Evolutionary conservation across 92 coral and sea anemone species (phyloP), one percentile per base, ranked within the genome.

Genomic region (Palythoa caribaeorum): DNA sequence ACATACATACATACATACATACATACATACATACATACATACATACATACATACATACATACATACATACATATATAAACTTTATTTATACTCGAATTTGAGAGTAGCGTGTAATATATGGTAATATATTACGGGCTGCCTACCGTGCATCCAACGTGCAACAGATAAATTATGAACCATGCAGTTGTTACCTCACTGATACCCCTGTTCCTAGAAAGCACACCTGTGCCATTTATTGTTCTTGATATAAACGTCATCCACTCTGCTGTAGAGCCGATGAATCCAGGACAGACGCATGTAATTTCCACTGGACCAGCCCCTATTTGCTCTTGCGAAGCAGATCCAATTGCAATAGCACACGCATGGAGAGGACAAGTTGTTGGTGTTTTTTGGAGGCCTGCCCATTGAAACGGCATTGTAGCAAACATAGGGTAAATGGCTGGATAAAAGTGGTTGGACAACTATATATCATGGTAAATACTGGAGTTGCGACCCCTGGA

Each of bases 401-500:
- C 65, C 11, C 1, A 1, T 7, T 8, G 65, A 57, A 13, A 57
- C 15, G 65, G 65, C 65, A 8, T 10, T 57, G 65, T 0, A 7
- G 3, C 13, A 3, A 57, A 8, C 16, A 57, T 13, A 10, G 3
- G 91, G 90, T 3, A 75, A 76, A 39, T 76, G 59, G 90, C 20
- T 87, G 38, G 51, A 87, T 5, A 84, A 69, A 3, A 87, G 76
- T 76, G 89, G 84, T 12, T 86, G 89, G 84, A 86, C 75, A 12
- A 44, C 38, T 76, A 73, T 76, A 17, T 28, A 28, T 28, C 28
- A 83, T 86, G 80, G 87, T 12, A 62, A 74, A 5, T 8, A 17
- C 65, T 0, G 65, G 16, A 57, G 65, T 57, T 13, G 65, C 65
- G 15, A 57, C 5, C 16, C 65, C 2, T 8, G 65, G 13, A 8